Conservation (phyloP, 2,113 vertebrate species). For the Gorsachius goisagi region DNA sequence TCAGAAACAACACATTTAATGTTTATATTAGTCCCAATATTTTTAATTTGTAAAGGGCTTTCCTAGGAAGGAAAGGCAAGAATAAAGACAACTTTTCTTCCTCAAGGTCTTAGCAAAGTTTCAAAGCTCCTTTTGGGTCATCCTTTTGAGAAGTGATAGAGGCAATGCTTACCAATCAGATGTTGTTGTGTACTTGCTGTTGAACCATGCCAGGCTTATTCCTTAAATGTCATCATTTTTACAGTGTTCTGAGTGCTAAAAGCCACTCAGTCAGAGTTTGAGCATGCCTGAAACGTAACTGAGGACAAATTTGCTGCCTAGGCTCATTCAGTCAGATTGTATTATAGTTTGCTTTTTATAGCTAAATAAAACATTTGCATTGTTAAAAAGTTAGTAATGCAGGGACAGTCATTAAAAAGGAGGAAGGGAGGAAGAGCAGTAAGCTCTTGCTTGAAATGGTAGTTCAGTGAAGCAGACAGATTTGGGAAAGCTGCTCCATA, state of each 20-base stretch:
- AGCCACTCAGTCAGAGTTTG: background rate
- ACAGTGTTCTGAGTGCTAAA: background rate
- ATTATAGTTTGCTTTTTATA: background rate
- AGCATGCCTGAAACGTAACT: background rate
- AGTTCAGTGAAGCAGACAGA: slow-evolving; percentile 1
- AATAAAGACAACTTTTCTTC: background rate
- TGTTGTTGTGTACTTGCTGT: fast-evolving
- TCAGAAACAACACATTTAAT: background rate
- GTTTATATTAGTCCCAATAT: background rate
- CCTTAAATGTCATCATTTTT: background rate
- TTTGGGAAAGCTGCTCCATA: background rate
- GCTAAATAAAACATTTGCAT: background rate
- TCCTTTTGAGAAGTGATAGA: background rate
- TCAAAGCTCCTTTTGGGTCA: background rate
- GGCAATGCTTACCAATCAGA: background rate
- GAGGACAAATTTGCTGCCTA: background rate
- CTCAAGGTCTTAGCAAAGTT: background rate
- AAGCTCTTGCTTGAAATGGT: background rate
- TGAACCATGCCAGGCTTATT: fast-evolving
- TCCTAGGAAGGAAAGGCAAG: background rate
- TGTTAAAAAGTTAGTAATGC: background rate
- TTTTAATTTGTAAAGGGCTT: background rate
- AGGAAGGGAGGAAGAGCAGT: background rate
- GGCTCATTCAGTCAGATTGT: background rate
- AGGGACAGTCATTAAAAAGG: background rate